phyloP scores from a whole-genome alignment of 1,140 invertebrate genomes.

The Zaprionus ornatus region DNA sequence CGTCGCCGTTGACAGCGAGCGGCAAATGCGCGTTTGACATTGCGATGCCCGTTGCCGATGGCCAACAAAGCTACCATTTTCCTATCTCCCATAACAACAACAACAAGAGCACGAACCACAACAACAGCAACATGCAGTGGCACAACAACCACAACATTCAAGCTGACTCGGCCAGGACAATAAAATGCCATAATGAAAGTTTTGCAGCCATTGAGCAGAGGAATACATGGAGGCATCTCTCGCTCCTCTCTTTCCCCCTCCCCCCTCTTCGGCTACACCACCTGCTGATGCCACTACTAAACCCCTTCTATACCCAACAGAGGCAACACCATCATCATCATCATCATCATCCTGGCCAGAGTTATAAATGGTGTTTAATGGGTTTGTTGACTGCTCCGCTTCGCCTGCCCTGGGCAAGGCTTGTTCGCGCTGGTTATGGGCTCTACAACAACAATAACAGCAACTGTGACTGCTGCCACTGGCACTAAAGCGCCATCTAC shows the following conservation, averaged over 20 bases:
- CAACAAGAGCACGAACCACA: conserved; percentile 34
- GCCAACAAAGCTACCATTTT: conserved; percentile 59
- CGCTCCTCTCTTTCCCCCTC: not conserved
- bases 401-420: not conserved
- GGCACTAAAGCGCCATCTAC: not conserved
- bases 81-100: conserved; percentile 36
- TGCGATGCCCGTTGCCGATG: conserved; percentile 49
- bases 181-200: conserved; percentile 80
- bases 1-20: conserved; percentile 32
- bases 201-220: conserved; percentile 40
- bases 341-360: conserved; percentile 25
- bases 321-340: not conserved
- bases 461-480: conserved; percentile 15
- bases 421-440: conserved; percentile 5
- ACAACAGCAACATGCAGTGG: conserved; percentile 26
- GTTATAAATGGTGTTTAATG: conserved; percentile 80
- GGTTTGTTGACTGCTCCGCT: conserved; percentile 74
- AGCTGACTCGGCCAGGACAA: conserved; percentile 54
- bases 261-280: not conserved
- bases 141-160: conserved; percentile 28
- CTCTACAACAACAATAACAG: conserved; percentile 2
- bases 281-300: not conserved
- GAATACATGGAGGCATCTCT: not conserved
- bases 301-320: not conserved
- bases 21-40: conserved; percentile 62